Base-by-base conservation (phyloP, 37 sponge, comb jelly and placozoan genomes). In the Diacarnus erythraeanus region DNA sequence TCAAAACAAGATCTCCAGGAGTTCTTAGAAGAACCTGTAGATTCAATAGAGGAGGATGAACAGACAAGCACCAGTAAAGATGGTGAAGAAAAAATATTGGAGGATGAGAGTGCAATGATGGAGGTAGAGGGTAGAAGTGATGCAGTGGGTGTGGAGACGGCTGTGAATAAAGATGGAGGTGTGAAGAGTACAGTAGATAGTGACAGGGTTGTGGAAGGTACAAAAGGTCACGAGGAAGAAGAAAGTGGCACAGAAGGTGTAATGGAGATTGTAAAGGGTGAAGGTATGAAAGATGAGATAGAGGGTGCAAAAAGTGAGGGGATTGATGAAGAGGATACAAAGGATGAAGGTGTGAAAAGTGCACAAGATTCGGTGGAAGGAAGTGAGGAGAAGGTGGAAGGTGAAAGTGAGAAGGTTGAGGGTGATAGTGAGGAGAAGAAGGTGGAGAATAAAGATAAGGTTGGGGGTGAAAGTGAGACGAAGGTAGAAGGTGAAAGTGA, bases 1-100 rank as follows among this genome's bases (percentile, higher is more conserved):
- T 81, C 82, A 42, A 27, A 81, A 34, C 64, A 81, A 35, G 82
- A 81, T 43, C 41, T 30, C 47, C 27, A 17, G 47, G 82, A 81
- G 35, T 61, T 78, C 51, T 23, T 78, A 36, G 71, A 71, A 25
- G 38, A 68, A 3, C 20, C 64, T 63, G 30, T 8, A 63, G 64
- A 23, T 30, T 27, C 20, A 20, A 15, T 23, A 8, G 20, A 63
- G 64, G 31, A 63, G 64, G 64, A 8, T 15, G 31, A 27, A n/a
- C n/a, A n/a, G n/a, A n/a, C n/a, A n/a, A n/a, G n/a, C n/a, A n/a
- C n/a, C n/a, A n/a, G n/a, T n/a, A n/a, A n/a, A n/a, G n/a, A n/a
- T n/a, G n/a, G n/a, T n/a, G n/a, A n/a, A n/a, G n/a, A n/a, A n/a
- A n/a, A n/a, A n/a, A n/a, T n/a, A n/a, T n/a, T n/a, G n/a, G n/a